These are phyloP conservation scores for Cirrhinus mrigala DNA, from an alignment of 2,797 vertebrate species.

Conservation along the genomic window DNA sequence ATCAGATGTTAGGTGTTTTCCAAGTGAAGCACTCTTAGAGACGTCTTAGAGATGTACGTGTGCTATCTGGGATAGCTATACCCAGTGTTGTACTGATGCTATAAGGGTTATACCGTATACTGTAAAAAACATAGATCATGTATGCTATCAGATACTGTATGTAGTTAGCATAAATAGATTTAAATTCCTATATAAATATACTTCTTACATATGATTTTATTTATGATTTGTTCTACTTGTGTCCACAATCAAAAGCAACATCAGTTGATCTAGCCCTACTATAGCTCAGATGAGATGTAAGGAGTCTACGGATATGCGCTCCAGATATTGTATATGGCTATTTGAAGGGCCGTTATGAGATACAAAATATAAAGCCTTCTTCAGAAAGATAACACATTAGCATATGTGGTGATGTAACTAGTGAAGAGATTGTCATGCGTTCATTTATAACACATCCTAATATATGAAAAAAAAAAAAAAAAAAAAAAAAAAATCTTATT, in stretches of 20 bases:
- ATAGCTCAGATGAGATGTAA: conserved; percentile 35
- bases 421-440: conserved; percentile 88
- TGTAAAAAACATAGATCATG: conserved; percentile 72
- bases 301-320: conserved; percentile 44
- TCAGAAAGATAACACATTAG: conserved; percentile 65
- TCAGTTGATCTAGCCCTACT: conserved; percentile 51
- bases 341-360: conserved; percentile 40
- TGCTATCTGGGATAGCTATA: conserved; percentile 58
- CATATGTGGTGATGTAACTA: conserved; percentile 68
- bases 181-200: conserved; percentile 75
- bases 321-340: conserved; percentile 35
- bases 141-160: conserved; percentile 68
- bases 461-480: conserved; percentile 16
- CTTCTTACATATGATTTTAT: conserved; percentile 67
- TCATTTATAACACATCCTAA: conserved; percentile 73
- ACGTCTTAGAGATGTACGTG: not conserved
- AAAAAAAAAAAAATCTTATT: conserved; percentile 12
- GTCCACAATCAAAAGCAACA: conserved; percentile 58
- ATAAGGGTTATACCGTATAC: conserved; percentile 71
- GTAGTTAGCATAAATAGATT: conserved; percentile 77
- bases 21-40: not conserved
- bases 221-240: conserved; percentile 51
- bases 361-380: conserved; percentile 39
- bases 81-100: conserved; percentile 69
- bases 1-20: not conserved